Percentiles rank a stretch among this genome's conserved stretches.
Evolutionary conservation across 2,888 invertebrate genomes (phyloP).

Genomic region (Dasysyrphus tricinctus): DNA sequence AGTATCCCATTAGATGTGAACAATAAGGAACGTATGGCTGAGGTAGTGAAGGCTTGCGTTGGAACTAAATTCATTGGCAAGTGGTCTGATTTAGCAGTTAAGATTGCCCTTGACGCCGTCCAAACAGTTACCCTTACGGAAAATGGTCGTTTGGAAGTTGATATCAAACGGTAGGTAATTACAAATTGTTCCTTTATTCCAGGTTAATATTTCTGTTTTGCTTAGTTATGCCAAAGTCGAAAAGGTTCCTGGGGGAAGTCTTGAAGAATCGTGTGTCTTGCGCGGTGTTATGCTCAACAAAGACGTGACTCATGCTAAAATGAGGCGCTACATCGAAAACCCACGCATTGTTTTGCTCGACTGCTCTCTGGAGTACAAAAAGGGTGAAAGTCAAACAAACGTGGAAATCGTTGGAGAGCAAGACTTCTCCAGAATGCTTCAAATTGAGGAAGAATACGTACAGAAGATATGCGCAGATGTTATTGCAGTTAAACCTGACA

Average conservation of each 20-base stretch:
- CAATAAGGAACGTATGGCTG: constrained; percentile 91
- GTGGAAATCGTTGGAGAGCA: constrained; percentile 97
- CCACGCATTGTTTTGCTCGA: constrained; percentile 97
- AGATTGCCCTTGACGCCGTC: constrained; percentile 98
- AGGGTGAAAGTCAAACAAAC: constrained; percentile 99
- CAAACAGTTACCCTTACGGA: constrained; percentile 94
- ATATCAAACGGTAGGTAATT: constrained; percentile 91
- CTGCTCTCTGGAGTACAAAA: constrained; percentile 98
- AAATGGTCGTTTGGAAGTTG: constrained; percentile 96
- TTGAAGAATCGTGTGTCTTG: constrained; percentile 96
- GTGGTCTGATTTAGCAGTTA: constrained; percentile 97
- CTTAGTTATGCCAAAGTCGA: constrained; percentile 95
- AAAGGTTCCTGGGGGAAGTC: constrained; percentile 96
- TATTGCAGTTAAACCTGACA: constrained; percentile 96
- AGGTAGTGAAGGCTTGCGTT: constrained; percentile 95
- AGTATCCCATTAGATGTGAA: constrained; percentile 92
- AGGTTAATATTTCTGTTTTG: neutral
- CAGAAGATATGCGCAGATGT: constrained; percentile 96
- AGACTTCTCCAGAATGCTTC: constrained; percentile 97
- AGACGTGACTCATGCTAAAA: constrained; percentile 99
- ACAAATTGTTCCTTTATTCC: constrained; percentile 64
- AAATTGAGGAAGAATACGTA: constrained; percentile 97
- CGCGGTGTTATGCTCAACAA: constrained; percentile 99
- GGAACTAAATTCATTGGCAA: constrained; percentile 98
- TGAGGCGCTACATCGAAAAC: constrained; percentile 96